Conservation (phyloP, 2,888 invertebrate genomes). For the Pelosia muscerda region DNA sequence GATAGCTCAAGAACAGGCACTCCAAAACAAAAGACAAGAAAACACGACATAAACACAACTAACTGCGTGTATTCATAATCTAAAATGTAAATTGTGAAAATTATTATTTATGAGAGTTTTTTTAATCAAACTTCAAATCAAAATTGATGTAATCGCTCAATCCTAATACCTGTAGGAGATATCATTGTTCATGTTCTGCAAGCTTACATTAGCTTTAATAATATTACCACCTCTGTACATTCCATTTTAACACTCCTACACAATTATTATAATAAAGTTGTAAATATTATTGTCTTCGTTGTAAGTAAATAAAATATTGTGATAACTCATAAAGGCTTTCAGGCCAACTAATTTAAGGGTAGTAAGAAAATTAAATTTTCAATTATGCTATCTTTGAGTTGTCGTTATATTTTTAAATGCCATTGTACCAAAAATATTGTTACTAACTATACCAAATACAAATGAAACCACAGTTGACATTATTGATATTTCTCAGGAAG, state of each 20-base stretch:
- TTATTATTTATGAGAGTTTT: no score
- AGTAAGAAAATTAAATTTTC: conserved; percentile 47
- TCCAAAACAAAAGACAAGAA: no score
- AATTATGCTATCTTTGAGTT: conserved; percentile 7
- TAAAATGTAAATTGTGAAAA: neutral
- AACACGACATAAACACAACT: no score
- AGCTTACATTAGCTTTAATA: neutral
- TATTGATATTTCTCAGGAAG: no score
- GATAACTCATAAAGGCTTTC: conserved; percentile 34
- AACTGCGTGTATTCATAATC: no score
- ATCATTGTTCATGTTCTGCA: neutral
- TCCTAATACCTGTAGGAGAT: neutral
- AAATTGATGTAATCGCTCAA: neutral
- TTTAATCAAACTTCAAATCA: neutral
- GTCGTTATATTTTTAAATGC: neutral
- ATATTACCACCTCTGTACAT: conserved; percentile 27
- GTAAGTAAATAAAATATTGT: conserved; percentile 44
- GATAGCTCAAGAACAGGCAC: no score
- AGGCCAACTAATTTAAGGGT: conserved; percentile 24
- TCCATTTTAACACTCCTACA: conserved; percentile 35
- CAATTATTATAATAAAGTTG: conserved; percentile 32
- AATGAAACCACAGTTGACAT: no score
- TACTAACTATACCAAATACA: no score
- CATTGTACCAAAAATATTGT: neutral
- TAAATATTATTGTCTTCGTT: conserved; percentile 40